phyloP scores from a whole-genome alignment of 2,113 vertebrate species.

The Spea multiplicata region DNA sequence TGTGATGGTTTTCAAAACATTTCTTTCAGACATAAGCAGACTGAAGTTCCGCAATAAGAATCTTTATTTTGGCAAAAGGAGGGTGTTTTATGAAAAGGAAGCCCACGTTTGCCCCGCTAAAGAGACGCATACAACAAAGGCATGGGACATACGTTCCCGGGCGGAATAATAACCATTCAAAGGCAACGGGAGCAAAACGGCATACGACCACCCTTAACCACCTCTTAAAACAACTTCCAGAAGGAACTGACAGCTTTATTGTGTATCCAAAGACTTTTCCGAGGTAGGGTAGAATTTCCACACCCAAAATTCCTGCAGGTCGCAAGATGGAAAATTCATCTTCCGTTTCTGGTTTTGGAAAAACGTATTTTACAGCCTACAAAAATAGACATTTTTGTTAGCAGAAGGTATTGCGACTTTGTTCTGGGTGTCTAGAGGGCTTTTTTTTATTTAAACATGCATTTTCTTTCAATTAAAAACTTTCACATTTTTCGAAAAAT shows the following conservation, averaged over 20 bases:
- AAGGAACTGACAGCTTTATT: constrained; percentile 41
- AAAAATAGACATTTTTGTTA: constrained; percentile 41
- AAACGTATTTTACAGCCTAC: constrained; percentile 30
- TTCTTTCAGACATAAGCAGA: constrained; percentile 38
- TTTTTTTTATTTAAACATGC: background rate
- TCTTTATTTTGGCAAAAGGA: constrained; percentile 37
- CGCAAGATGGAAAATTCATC: constrained; percentile 40
- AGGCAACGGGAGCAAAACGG: constrained; percentile 14
- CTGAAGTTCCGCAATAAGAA: constrained; percentile 22
- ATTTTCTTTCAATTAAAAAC: background rate
- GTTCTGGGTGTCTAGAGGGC: background rate
- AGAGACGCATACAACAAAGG: background rate
- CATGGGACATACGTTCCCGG: background rate
- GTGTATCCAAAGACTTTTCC: constrained; percentile 34
- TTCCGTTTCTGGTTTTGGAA: constrained; percentile 43
- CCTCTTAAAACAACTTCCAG: constrained; percentile 44
- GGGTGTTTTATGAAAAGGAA: background rate
- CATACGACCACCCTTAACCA: constrained; percentile 37
- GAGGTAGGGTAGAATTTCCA: constrained; percentile 35
- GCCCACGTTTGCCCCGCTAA: background rate
- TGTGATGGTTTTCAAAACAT: constrained; percentile 20
- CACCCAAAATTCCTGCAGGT: constrained; percentile 47
- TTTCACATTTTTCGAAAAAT: background rate
- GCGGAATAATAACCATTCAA: background rate
- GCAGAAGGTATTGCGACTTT: constrained; percentile 8